Evolutionary conservation across 2,888 invertebrate genomes (phyloP), one percentile per base, ranked within the genome.

Genomic region (Ornithoptera priamus): DNA sequence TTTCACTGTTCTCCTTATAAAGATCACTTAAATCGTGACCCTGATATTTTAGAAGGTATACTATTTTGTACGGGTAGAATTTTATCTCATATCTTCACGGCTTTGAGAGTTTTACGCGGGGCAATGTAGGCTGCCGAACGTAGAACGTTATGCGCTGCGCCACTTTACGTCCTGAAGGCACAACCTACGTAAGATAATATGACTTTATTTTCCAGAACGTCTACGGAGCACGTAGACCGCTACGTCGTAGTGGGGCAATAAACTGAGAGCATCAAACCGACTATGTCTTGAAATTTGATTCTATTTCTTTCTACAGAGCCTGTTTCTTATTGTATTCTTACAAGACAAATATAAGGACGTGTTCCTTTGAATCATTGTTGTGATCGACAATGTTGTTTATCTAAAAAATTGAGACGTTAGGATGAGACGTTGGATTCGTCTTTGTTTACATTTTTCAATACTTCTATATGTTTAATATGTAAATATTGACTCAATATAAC

Each of bases 71-170:
- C 30, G 30, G 4, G 30, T 30, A 3, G 20, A 39, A 24, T 57
- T 67, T 53, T 42, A 67, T 68, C 36, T 15, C 50, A 46, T 46
- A 22, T 22, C 20, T 50, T 64, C 68, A 68, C 60, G 58, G 56
- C 42, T 60, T 22, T 30, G 36, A 59, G 64, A 53, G n/a, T 53
- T 64, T 68, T 50, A 68, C 50, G 59, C 18, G 30, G 36, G 46
- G 59, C 46, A 63, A 60, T 20, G 58, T 58, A 68, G 62, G 53
- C 18, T 18, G 62, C 20, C 30, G 50, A 10, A 53, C 39, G 10
- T 39, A 39, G 39, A 30, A 18, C 17, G 24, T 65, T n/a, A n/a
- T 20, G 64, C 53, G 15, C 46, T 65, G 53, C 56, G 64, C 17
- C 20, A 36, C 30, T 56, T 65, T 60, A 53, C 36, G 59, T 63